Conservation (phyloP, 2,888 invertebrate species). For the Dastarcus helophoroides region DNA sequence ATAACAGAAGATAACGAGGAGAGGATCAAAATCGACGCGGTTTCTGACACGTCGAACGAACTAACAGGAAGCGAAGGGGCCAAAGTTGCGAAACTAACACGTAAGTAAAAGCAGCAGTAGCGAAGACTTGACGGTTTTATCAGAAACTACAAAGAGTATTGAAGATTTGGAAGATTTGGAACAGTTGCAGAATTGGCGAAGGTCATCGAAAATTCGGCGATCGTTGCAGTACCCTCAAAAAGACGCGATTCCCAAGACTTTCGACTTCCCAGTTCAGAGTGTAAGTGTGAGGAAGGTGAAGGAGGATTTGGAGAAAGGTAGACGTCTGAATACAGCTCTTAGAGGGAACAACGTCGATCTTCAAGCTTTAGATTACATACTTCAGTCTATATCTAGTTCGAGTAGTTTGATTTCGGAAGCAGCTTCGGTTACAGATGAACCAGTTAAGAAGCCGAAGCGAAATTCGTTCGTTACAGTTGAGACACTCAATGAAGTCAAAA, state of each 20-base stretch:
- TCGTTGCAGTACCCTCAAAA: constrained; percentile 56
- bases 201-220: constrained; percentile 51
- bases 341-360: constrained; percentile 43
- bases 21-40: constrained; percentile 10
- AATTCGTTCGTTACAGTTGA: constrained; percentile 48
- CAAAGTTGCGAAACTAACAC: not conserved
- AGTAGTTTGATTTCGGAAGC: constrained; percentile 23
- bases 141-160: constrained; percentile 25
- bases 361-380: constrained; percentile 42
- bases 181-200: constrained; percentile 46
- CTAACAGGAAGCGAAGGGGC: constrained; percentile 8
- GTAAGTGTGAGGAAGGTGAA: constrained; percentile 45
- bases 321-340: constrained; percentile 41
- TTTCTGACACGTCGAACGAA: constrained; percentile 11
- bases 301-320: constrained; percentile 44
- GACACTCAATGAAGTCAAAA: constrained; percentile 46
- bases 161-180: constrained; percentile 32
- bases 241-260: constrained; percentile 15
- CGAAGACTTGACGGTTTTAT: constrained; percentile 35
- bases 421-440: constrained; percentile 16
- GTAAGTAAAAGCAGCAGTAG: constrained; percentile 37
- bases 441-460: constrained; percentile 28
- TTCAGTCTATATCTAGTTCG: constrained; percentile 34
- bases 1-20: constrained; percentile 2
- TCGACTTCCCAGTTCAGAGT: constrained; percentile 37